Percentiles rank a stretch among this genome's conserved stretches.
These are phyloP conservation scores for Archivesica marissinica DNA, from an alignment of 1,140 invertebrate genomes.

Conservation along the genomic window DNA sequence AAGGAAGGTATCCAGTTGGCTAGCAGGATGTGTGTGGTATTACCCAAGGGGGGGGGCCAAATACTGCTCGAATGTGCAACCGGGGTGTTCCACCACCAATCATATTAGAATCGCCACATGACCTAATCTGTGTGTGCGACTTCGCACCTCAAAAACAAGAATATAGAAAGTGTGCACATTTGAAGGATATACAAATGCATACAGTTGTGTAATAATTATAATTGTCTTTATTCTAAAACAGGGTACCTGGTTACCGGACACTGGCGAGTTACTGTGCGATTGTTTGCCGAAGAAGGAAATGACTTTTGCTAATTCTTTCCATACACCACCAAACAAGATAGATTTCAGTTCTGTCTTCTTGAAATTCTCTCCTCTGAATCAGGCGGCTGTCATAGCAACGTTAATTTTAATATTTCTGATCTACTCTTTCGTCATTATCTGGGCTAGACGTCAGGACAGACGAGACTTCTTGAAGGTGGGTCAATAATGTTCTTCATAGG, in stretches of 20 bases:
- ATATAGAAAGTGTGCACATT: not conserved
- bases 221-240: not conserved
- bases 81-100: not conserved
- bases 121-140: not conserved
- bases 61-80: not conserved
- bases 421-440: constrained; percentile 83
- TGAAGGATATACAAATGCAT: not conserved
- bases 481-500: not conserved
- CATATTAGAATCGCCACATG: not conserved
- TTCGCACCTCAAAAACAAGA: not conserved
- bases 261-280: not conserved
- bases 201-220: not conserved
- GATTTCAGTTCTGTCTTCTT: constrained; percentile 85
- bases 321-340: constrained; percentile 85
- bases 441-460: constrained; percentile 84
- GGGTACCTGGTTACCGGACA: not conserved
- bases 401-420: constrained; percentile 83
- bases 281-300: constrained; percentile 25
- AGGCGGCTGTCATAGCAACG: constrained; percentile 78
- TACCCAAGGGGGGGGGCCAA: no score
- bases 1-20: no score
- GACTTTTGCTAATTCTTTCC: constrained; percentile 77
- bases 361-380: constrained; percentile 73
- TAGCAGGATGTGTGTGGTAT: no score
- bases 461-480: constrained; percentile 72